Evolutionary conservation across 2,113 vertebrate species (phyloP).

Genomic region (Lepisosteus oculatus): DNA sequence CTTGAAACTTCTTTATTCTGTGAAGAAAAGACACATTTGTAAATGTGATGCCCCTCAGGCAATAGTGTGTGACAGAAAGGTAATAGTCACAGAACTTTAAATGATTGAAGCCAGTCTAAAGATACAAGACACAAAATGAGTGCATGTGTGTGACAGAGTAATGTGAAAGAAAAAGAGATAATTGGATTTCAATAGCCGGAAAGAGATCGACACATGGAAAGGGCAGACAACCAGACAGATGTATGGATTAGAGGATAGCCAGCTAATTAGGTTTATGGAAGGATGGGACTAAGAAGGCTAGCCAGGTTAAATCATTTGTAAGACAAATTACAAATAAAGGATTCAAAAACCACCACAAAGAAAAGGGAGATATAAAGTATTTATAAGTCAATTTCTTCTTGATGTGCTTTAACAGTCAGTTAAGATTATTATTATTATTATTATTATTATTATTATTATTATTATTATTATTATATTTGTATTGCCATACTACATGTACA

Average conservation of each 20-base stretch:
- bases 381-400: no score
- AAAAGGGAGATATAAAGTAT: no score
- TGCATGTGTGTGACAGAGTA: conserved; percentile 22
- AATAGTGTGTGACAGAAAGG: neutral
- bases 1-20: no score
- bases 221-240: conserved; percentile 19
- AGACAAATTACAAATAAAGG: neutral
- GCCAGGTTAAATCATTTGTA: neutral
- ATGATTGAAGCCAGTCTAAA: conserved; percentile 1
- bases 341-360: no score
- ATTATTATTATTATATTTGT: no score
- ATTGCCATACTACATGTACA: no score
- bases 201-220: conserved; percentile 27
- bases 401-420: no score
- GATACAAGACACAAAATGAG: conserved; percentile 13
- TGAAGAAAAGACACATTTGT: neutral
- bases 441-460: no score
- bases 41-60: neutral
- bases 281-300: neutral
- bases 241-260: conserved; percentile 10
- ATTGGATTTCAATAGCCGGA: conserved; percentile 37
- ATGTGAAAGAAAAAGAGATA: conserved; percentile 19
- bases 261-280: conserved; percentile 12
- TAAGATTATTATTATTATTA: no score
- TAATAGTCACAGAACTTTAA: neutral